Conservation (phyloP, 1,140 invertebrate species). For the Penaeus chinensis region DNA sequence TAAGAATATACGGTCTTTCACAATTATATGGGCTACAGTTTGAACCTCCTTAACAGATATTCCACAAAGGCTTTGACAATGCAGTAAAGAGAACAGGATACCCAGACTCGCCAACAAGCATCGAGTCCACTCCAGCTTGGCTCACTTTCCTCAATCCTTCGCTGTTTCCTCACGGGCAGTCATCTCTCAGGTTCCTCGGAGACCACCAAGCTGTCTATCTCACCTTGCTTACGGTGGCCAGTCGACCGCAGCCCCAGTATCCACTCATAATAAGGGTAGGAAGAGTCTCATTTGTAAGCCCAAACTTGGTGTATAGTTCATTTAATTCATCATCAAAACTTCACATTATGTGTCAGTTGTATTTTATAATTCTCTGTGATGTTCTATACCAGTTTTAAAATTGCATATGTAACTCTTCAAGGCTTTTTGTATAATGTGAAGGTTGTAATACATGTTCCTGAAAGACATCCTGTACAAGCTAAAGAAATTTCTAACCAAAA, state of each 20-base stretch:
- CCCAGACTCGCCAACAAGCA: constrained; percentile 38
- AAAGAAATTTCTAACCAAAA: no score
- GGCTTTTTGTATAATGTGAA: no score
- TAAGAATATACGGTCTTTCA: no score
- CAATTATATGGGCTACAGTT: no score
- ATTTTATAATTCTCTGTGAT: no score
- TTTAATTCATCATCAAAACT: background rate
- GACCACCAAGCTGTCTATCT: constrained; percentile 48
- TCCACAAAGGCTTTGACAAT: constrained; percentile 49
- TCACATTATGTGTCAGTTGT: no score
- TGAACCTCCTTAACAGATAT: constrained; percentile 15
- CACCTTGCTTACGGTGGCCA: constrained; percentile 52
- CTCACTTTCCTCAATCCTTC: constrained; percentile 56
- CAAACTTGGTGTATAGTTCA: background rate
- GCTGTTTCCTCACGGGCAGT: constrained; percentile 48
- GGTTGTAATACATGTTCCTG: no score
- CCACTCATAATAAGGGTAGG: constrained; percentile 55
- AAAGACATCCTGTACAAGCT: no score
- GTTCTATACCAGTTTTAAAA: no score
- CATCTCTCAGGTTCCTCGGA: constrained; percentile 35
- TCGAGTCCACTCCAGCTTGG: constrained; percentile 57
- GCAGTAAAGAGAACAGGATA: constrained; percentile 28
- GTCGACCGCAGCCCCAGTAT: constrained; percentile 53
- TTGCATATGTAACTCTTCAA: no score
- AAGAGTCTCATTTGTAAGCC: background rate